Conservation (phyloP, 2,113 vertebrate species). For the Tichodroma muraria region DNA sequence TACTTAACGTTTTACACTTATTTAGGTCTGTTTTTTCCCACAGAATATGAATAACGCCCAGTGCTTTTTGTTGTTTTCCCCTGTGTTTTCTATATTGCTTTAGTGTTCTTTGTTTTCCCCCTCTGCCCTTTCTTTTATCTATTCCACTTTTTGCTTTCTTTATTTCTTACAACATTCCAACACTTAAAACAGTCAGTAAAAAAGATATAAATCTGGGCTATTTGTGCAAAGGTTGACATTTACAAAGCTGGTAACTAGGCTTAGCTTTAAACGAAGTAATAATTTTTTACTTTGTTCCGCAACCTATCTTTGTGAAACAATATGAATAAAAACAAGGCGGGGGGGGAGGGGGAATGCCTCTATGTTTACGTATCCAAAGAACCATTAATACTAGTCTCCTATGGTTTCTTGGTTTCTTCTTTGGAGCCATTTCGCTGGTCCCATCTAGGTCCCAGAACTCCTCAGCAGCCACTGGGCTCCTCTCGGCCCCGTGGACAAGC, state of each 20-base stretch:
- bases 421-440: background rate
- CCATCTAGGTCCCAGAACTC: background rate
- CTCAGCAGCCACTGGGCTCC: background rate
- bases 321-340: background rate
- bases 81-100: background rate
- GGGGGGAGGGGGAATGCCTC: background rate
- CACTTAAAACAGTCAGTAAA: background rate
- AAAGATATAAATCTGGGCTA: background rate
- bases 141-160: background rate
- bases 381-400: background rate
- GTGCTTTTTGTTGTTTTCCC: background rate
- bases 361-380: background rate
- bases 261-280: background rate
- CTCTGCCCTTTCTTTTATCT: background rate
- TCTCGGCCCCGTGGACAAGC: background rate
- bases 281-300: background rate
- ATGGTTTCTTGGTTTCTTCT: background rate
- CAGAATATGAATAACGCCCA: background rate
- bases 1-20: background rate
- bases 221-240: background rate
- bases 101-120: background rate
- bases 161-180: background rate
- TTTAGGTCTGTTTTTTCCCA: background rate
- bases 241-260: background rate
- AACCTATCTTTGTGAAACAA: background rate